Conservation (phyloP, 2,113 vertebrate genomes). For the Catharus minimus region DNA sequence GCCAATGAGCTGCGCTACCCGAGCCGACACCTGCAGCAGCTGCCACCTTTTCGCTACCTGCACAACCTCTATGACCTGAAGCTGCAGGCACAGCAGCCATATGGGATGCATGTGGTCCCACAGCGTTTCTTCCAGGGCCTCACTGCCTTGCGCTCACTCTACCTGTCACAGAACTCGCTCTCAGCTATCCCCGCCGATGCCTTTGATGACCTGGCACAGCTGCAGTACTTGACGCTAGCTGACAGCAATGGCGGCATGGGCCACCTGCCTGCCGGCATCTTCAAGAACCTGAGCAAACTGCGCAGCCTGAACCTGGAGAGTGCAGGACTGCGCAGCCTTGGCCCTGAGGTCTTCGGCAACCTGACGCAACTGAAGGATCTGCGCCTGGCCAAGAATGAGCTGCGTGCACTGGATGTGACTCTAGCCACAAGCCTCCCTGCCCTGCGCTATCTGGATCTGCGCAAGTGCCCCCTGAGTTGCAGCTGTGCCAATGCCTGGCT, state of each 20-base stretch:
- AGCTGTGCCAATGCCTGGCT: slow-evolving; percentile 70
- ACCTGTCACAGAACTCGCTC: slow-evolving; percentile 76
- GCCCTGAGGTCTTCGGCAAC: slow-evolving; percentile 76
- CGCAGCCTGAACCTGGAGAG: slow-evolving; percentile 77
- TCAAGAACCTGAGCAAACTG: slow-evolving; percentile 80
- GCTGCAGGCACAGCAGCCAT: slow-evolving; percentile 50
- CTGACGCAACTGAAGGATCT: slow-evolving; percentile 72
- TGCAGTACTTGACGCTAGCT: slow-evolving; percentile 73
- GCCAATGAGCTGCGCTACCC: slow-evolving; percentile 55
- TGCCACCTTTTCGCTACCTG: slow-evolving; percentile 70
- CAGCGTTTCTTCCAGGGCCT: slow-evolving; percentile 63
- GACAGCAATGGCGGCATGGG: slow-evolving; percentile 69
- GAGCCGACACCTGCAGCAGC: slow-evolving; percentile 8
- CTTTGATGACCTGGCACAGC: slow-evolving; percentile 79
- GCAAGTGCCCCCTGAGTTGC: slow-evolving; percentile 80
- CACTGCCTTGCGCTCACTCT: slow-evolving; percentile 65
- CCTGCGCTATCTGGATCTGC: slow-evolving; percentile 82
- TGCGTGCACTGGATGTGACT: slow-evolving; percentile 65
- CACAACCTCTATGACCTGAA: slow-evolving; percentile 59
- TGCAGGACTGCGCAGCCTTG: slow-evolving; percentile 51
- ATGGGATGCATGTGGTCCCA: slow-evolving; percentile 57
- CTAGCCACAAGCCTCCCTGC: background rate
- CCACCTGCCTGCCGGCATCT: slow-evolving; percentile 75
- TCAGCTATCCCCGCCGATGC: slow-evolving; percentile 48
- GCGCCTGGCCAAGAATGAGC: slow-evolving; percentile 78